Conservation (phyloP, 2,797 vertebrate genomes). For the Natrix natrix region DNA sequence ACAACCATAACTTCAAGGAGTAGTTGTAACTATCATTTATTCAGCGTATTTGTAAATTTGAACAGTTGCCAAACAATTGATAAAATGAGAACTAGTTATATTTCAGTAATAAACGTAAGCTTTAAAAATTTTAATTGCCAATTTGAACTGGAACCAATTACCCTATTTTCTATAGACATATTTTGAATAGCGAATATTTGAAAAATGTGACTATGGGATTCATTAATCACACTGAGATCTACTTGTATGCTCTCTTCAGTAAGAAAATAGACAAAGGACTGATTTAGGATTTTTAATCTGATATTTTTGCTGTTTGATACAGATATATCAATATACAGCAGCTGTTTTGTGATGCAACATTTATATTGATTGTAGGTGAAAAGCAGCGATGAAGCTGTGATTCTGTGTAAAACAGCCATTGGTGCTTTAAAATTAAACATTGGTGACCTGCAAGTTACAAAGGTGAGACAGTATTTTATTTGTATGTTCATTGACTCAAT, state of each 20-base stretch:
- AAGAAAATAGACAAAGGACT: not conserved
- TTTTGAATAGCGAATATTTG: not conserved
- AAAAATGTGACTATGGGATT: not conserved
- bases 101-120: not conserved
- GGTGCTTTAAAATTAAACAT: slow-evolving; percentile 92
- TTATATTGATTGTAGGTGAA: slow-evolving; percentile 80
- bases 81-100: not conserved
- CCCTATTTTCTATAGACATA: not conserved
- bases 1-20: not conserved
- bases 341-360: rapidly evolving
- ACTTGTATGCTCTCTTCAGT: not conserved
- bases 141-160: not conserved
- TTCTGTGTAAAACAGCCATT: slow-evolving; percentile 92
- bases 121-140: not conserved
- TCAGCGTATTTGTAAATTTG: not conserved
- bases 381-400: slow-evolving; percentile 90
- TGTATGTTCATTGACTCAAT: not conserved
- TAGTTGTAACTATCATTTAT: not conserved
- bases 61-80: not conserved
- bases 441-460: slow-evolving; percentile 91
- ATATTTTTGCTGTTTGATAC: not conserved
- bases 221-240: not conserved
- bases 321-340: not conserved
- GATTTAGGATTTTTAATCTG: not conserved
- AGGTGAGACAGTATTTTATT: slow-evolving; percentile 73